phyloP scores from a whole-genome alignment of 2,888 invertebrate genomes.

The Stenodera caucasica region DNA sequence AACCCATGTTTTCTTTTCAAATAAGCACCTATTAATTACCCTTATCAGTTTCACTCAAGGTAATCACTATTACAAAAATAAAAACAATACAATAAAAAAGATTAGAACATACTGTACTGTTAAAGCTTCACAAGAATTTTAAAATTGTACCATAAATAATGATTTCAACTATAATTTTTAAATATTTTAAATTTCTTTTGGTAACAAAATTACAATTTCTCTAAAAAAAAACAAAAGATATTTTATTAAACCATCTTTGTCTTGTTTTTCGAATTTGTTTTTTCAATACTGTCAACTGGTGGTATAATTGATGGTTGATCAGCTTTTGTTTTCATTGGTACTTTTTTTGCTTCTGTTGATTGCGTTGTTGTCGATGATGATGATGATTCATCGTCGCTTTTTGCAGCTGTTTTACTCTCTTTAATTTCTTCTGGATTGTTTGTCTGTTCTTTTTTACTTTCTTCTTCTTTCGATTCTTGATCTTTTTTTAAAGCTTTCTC shows the following conservation, averaged over 20 bases:
- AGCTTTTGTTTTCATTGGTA: neutral
- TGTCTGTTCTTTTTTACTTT: constrained; percentile 26
- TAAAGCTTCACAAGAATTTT: neutral
- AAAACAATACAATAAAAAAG: constrained; percentile 11
- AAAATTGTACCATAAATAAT: neutral
- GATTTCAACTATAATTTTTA: neutral
- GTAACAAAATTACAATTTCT: constrained; percentile 9
- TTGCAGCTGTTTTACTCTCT: constrained; percentile 8
- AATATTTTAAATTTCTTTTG: constrained; percentile 14
- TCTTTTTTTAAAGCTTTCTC: constrained; percentile 67
- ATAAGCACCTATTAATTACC: neutral
- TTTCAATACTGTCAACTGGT: constrained; percentile 46
- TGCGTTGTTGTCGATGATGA: neutral
- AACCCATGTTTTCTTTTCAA: constrained; percentile 6
- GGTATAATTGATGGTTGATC: constrained; percentile 24
- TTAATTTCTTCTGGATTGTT: neutral
- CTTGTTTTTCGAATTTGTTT: constrained; percentile 42
- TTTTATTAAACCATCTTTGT: constrained; percentile 46
- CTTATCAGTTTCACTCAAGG: constrained; percentile 1
- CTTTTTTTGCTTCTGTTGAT: neutral
- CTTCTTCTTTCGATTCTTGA: constrained; percentile 42
- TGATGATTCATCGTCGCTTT: constrained; percentile 8
- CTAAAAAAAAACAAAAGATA: neutral
- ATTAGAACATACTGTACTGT: constrained; percentile 9
- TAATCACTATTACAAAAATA: neutral